Base-by-base conservation (phyloP, 2,113 vertebrate genomes). In the Panthera uncia region DNA sequence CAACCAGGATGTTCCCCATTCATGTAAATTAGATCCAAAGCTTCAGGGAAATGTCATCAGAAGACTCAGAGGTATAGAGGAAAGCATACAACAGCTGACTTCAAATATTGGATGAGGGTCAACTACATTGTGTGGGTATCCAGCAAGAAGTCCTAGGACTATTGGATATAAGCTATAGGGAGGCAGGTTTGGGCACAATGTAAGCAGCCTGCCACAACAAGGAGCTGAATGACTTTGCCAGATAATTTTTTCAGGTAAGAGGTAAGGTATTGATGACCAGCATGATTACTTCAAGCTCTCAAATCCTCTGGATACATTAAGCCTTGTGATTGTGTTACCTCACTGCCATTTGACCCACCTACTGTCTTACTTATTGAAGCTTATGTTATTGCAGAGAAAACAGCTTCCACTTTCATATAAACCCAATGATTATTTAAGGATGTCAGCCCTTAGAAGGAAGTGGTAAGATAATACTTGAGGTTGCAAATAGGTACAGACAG, bases 251-350 rank as follows among this genome's bases (percentile, higher is more conserved):
- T 68, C 50, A 94, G 36, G 73, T 7, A 89, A 76, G 8, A 61
- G 14, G 50, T 94, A 73, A 86, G 52, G 65, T 96, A 88, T 38
- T 87, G 25, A 1, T 94, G 29, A 91, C 45, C 23, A 96, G 74
- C 33, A 68, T 69, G 33, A 29, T 52, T 74, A 81, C 66, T 93
- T 86, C 27, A 11, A 63, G 52, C 33, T 55, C 31, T 80, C 57
- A 93, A 68, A 92, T 95, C 65, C 38, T 97, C 88, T 83, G 41
- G 19, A 45, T 79, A 94, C 23, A 85, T 25, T 84, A 90, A 80
- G 36, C 29, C n/a, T 48, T 61, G 36, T 93, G 41, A 85, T 74
- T 83, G 14, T 57, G 52, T 87, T 36, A 82, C 19, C n/a, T 90
- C 81, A 83, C 5, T 71, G 41, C 48, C 31, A 79, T 57, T 69